These are phyloP conservation scores for Coelopa frigida DNA, from an alignment of 1,140 invertebrate species.

Conservation along the genomic window DNA sequence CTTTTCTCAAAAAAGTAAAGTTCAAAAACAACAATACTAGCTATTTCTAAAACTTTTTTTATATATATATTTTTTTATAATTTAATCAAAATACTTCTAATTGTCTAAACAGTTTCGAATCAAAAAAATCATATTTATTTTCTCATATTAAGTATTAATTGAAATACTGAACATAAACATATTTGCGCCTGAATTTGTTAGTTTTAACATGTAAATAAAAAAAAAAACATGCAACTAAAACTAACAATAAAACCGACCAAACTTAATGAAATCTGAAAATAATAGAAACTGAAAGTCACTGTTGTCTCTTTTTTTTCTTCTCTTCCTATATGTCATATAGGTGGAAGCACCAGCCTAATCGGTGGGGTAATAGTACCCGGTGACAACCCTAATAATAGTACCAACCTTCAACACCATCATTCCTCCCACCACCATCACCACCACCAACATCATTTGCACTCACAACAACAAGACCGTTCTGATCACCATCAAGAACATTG, in stretches of 20 bases:
- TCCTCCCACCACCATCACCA: constrained; percentile 23
- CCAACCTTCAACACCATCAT: constrained; percentile 22
- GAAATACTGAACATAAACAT: constrained; percentile 17
- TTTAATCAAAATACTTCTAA: too few species aligned
- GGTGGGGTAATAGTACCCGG: constrained; percentile 44
- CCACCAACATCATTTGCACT: constrained; percentile 16
- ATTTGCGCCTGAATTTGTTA: constrained; percentile 45
- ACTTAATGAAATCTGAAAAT: constrained; percentile 20
- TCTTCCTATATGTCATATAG: constrained; percentile 45
- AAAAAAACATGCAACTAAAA: constrained; percentile 14
- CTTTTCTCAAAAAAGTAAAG: too few species aligned
- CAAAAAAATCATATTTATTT: too few species aligned
- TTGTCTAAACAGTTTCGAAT: too few species aligned
- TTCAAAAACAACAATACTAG: too few species aligned
- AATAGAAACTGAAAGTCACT: constrained; percentile 42
- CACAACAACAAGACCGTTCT: constrained; percentile 15
- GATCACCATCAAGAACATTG: constrained; percentile 12
- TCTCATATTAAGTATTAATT: too few species aligned
- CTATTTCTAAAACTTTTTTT: too few species aligned
- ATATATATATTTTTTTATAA: too few species aligned
- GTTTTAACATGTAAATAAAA: constrained; percentile 31
- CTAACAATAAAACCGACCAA: constrained; percentile 24
- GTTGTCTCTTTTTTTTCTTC: constrained; percentile 46
- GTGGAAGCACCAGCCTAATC: constrained; percentile 44
- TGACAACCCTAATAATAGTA: constrained; percentile 27